phyloP scores from a whole-genome alignment of 2,113 vertebrate species.

The Myotis lucifugus region DNA sequence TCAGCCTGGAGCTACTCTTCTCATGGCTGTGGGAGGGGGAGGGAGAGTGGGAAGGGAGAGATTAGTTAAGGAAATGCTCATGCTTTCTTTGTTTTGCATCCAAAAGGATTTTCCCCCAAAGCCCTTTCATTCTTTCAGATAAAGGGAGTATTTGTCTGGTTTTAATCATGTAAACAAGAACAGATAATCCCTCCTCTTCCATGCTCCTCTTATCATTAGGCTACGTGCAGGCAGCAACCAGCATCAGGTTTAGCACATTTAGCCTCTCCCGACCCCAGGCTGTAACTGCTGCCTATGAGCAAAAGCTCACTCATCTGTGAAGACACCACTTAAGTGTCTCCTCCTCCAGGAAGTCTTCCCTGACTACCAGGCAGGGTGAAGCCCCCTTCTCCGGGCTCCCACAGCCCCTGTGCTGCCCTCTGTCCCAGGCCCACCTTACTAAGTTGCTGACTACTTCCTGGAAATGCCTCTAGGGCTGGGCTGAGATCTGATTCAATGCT shows the following conservation, averaged over 20 bases:
- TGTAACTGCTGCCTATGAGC: background rate
- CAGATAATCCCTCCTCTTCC: slow-evolving; percentile 49
- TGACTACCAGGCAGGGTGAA: background rate
- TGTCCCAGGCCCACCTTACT: background rate
- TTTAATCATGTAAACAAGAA: slow-evolving; percentile 75
- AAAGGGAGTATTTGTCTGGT: slow-evolving; percentile 70
- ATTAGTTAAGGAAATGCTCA: slow-evolving; percentile 66
- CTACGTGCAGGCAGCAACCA: background rate
- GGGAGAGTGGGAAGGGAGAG: background rate
- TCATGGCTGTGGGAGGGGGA: background rate
- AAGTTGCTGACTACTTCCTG: background rate
- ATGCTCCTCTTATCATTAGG: background rate
- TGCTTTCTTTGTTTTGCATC: slow-evolving; percentile 55
- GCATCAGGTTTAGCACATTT: background rate
- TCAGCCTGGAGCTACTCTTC: background rate
- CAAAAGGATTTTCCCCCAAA: slow-evolving; percentile 67
- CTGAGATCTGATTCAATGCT: background rate
- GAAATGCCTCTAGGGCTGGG: background rate
- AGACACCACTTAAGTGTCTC: background rate
- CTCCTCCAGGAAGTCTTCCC: background rate
- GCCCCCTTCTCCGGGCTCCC: background rate
- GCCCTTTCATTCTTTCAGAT: slow-evolving; percentile 68
- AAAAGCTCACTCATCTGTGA: background rate
- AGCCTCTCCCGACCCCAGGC: background rate
- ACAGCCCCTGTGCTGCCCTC: background rate